These are phyloP conservation scores for Zosterops borbonicus DNA, from an alignment of 2,113 vertebrate genomes.

Conservation along the genomic window DNA sequence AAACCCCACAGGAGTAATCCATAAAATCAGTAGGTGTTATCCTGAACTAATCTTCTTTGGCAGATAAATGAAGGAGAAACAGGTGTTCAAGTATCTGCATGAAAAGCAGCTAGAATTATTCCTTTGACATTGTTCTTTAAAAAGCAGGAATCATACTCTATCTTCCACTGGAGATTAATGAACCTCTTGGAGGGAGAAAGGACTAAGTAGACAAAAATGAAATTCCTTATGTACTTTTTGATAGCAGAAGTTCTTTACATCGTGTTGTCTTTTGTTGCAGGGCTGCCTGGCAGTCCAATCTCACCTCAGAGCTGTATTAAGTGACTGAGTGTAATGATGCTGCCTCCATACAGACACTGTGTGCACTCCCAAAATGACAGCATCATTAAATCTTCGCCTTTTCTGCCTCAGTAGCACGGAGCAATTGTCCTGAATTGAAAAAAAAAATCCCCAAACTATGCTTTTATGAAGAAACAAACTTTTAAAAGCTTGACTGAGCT, in stretches of 20 bases:
- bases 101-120: constrained; percentile 22
- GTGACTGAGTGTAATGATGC: not conserved
- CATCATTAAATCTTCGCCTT: not conserved
- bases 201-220: not conserved
- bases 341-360: not conserved
- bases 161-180: constrained; percentile 16
- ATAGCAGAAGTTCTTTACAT: not conserved
- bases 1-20: not conserved
- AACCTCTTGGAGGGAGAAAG: not conserved
- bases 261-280: not conserved
- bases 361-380: not conserved
- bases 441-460: not conserved
- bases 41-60: constrained; percentile 7
- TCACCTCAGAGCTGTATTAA: not conserved
- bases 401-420: not conserved
- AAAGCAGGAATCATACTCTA: constrained; percentile 3
- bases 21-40: constrained; percentile 19
- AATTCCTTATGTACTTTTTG: not conserved
- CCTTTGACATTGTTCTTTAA: constrained; percentile 4
- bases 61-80: constrained; percentile 37
- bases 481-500: constrained; percentile 19
- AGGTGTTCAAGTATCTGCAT: constrained; percentile 23
- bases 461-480: constrained; percentile 20
- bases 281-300: not conserved
- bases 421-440: not conserved